Evolutionary conservation across 2,888 invertebrate genomes (phyloP), one percentile per base, ranked within the genome.

Genomic region (Cryptus viduatorius): DNA sequence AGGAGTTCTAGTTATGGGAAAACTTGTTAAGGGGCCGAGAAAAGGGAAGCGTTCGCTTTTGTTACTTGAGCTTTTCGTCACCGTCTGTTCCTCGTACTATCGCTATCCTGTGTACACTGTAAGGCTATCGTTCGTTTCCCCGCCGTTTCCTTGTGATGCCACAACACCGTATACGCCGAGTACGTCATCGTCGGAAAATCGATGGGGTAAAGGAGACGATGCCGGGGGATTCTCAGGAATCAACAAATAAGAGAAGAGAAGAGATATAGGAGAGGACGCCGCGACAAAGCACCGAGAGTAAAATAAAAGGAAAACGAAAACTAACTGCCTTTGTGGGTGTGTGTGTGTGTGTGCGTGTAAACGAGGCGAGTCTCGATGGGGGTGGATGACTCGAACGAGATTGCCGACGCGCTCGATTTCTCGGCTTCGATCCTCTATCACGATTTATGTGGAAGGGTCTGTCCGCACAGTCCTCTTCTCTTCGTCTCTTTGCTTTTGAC

Each of bases 181-280:
- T 48, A 68, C 59, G 46, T 71, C 72, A 61, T 56, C 46, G n/a
- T 42, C 19, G 82, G 65, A 67, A 82, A 73, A 82, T 82, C 82
- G 78, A 82, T 82, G 72, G 31, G 4, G 1, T 14, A 61, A 3
- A 31, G 29, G 29, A 29, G 14, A 31, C 59, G 29, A 29, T 31
- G 81, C 64, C 12, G 68, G 48, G 64, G 29, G 37, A 71, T 73
- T 72, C 73, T 12, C 50, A 29, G 46, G 73, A 73, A 73, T 82
- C 68, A 61, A 82, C 68, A 68, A 78, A 73, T 73, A 50, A 53
- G 79, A 64, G 71, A 72, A 24, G 44, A 53, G 48, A 31, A n/a
- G 24, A 50, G 53, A 50, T 16, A 44, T 24, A 19, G 50, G 16
- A 14, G 19, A 4, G 10, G 59, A 4, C 59, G 0, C 1, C 5